These are phyloP conservation scores for Hemiscyllium ocellatum DNA, from an alignment of 2,113 vertebrate genomes.

Conservation along the genomic window DNA sequence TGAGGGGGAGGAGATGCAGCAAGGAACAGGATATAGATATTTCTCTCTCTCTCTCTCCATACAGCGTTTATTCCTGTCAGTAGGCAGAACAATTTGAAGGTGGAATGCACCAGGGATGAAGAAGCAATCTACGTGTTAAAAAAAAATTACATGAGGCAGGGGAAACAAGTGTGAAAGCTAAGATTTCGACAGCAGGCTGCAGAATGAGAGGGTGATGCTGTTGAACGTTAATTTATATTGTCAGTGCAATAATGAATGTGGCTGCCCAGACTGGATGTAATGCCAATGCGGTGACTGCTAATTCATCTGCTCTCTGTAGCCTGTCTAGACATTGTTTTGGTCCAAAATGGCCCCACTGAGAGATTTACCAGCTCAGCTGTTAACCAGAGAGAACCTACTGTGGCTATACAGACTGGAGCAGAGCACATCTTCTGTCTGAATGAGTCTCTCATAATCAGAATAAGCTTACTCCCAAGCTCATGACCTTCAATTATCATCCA, in stretches of 20 bases:
- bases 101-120: neutral
- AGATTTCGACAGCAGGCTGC: conserved; percentile 47
- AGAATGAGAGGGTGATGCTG: conserved; percentile 45
- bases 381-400: conserved; percentile 45
- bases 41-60: neutral
- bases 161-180: conserved; percentile 43
- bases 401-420: conserved; percentile 48
- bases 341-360: conserved; percentile 49
- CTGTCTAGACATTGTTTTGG: conserved; percentile 63
- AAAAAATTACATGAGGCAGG: neutral
- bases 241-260: conserved; percentile 53
- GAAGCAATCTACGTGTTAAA: neutral
- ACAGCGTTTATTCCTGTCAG: neutral
- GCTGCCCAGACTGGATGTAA: conserved; percentile 46
- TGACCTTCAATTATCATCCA: conserved; percentile 57
- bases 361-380: conserved; percentile 51
- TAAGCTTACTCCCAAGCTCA: conserved; percentile 45
- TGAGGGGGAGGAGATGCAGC: neutral
- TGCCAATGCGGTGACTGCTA: conserved; percentile 46
- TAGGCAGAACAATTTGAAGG: neutral
- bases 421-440: conserved; percentile 51
- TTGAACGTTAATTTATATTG: conserved; percentile 52
- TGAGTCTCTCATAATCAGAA: conserved; percentile 49
- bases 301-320: conserved; percentile 59
- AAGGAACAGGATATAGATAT: neutral